Evolutionary conservation across 2,113 vertebrate genomes (phyloP), one percentile per base, ranked within the genome.

Genomic region (Microcebus ravelobensis): DNA sequence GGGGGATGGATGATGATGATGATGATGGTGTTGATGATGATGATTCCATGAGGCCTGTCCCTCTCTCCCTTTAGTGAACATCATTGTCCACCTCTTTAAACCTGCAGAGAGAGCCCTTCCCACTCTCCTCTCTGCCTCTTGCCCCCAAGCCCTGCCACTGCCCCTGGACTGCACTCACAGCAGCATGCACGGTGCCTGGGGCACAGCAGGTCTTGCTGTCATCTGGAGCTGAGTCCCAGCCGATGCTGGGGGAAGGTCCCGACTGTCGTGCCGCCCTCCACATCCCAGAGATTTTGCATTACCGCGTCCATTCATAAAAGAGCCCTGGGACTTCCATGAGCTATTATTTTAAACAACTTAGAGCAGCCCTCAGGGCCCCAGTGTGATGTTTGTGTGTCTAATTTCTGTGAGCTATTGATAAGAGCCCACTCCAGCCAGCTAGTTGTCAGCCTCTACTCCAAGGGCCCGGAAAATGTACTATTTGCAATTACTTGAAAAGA

Each of bases 401-500:
- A 98, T 98, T 98, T 98, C 98, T 94, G 70, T 97, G 97, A 98
- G 98, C 98, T 98, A 97, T 94, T 97, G 97, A 97, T 98, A 98
- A 98, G 98, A 98, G 98, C 97, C 98, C 97, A 98, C 98, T 98
- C 98, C 98, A 98, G 98, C 98, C 98, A 98, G 98, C 98, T 97
- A 98, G 98, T 98, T 98, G 98, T 98, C 98, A 98, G 98, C 98
- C 96, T 98, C 91, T 93, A 98, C 98, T 98, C 98, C 98, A 98
- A 98, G 97, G 97, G 95, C 98, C 97, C 98, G 96, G 96, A 97
- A 97, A 98, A 98, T 96, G 98, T 98, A 98, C 98, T 98, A 98
- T 98, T 98, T 98, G 98, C 98, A 98, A 98, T 98, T 98, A 99
- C 98, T 98, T 98, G 98, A 98, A 98, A 98, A 98, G 98, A 98